Base-by-base conservation (phyloP, 1,140 invertebrate genomes). In the Lasaia peninsularis region DNA sequence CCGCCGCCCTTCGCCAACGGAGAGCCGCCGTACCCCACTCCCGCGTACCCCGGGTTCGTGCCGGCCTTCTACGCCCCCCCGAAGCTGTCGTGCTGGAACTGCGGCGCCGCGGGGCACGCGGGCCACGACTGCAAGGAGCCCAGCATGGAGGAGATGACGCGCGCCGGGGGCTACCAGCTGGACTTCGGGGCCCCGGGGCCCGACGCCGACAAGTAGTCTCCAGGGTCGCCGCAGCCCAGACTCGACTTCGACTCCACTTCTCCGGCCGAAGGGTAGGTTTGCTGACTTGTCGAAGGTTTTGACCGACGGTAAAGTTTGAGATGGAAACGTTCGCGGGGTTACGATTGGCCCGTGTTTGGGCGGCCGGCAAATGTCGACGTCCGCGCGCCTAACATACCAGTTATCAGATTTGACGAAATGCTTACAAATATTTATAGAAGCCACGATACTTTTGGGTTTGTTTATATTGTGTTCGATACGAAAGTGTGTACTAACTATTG, bases 101-200 rank as follows among this genome's bases (percentile, higher is more conserved):
- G 94, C 84, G 94, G 94, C 34, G 93, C 92, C 24, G 90, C 91
- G 50, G 94, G 90, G 54, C 96, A 98, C 80, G 89, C 91, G n/a
- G 95, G 95, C 1, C 86, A 91, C 59, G 96, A 97, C 33, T 98
- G 96, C 80, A 94, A 94, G 64, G 95, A 96, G 76, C 93, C 93
- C 54, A 95, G 95, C 6, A 96, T 97, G 92, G 96, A 98, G 76
- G 95, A 96, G 82, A 93, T 96, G 75, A 96, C 95, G 8, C 91
- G 92, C 56, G 91, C 91, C 48, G 91, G 92, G 53, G 90, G 90
- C 53, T 93, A 93, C 69, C 91, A 91, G 77, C 77, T 93, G 31
- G 92, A 92, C 71, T 93, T 92, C 76, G 90, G 87, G 69, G 90
- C 86, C 89, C 32, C 84, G 87, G 12, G 86, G 88, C 24, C 53